phyloP scores from a whole-genome alignment of 2,888 invertebrate species.

The Andrena haemorrhoa region DNA sequence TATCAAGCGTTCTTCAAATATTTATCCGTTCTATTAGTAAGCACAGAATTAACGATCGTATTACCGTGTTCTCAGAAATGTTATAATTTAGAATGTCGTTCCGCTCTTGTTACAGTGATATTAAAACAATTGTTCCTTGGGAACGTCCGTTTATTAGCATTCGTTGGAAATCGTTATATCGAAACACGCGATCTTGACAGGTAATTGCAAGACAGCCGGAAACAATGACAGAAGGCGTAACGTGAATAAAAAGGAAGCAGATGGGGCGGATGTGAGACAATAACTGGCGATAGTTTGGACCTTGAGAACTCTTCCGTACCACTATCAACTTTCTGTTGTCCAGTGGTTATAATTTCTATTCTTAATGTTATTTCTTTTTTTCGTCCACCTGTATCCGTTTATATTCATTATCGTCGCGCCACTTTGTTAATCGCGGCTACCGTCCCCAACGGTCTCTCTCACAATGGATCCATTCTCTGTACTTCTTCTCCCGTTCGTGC shows the following conservation, averaged over 20 bases:
- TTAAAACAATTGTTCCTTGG: background rate
- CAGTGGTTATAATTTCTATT: slow-evolving; percentile 14
- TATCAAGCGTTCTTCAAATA: too few relatives aligned
- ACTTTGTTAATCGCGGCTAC: slow-evolving; percentile 2
- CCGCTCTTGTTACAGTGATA: background rate
- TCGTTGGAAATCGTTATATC: slow-evolving; percentile 19
- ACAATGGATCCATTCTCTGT: background rate
- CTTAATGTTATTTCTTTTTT: slow-evolving; percentile 3
- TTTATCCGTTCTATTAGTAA: too few relatives aligned
- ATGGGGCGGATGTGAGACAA: slow-evolving; percentile 56
- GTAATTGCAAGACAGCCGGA: slow-evolving; percentile 29
- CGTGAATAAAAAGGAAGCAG: slow-evolving; percentile 49
- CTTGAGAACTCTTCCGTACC: slow-evolving; percentile 40
- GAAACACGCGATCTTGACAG: slow-evolving; percentile 25
- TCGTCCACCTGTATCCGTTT: background rate
- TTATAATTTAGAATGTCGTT: background rate
- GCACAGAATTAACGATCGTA: too few relatives aligned
- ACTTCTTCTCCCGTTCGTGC: background rate
- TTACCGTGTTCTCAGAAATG: background rate
- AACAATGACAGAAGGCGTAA: slow-evolving; percentile 45
- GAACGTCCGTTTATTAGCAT: slow-evolving; percentile 2
- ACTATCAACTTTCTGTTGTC: slow-evolving; percentile 35
- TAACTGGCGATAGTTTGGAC: slow-evolving; percentile 28
- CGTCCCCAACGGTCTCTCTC: background rate
- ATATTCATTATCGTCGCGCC: background rate